A percentile compares a stretch with the other conserved stretches of the same genome.
phyloP scores from a whole-genome alignment of 2,888 invertebrate genomes.

The Drosophila barbarae region DNA sequence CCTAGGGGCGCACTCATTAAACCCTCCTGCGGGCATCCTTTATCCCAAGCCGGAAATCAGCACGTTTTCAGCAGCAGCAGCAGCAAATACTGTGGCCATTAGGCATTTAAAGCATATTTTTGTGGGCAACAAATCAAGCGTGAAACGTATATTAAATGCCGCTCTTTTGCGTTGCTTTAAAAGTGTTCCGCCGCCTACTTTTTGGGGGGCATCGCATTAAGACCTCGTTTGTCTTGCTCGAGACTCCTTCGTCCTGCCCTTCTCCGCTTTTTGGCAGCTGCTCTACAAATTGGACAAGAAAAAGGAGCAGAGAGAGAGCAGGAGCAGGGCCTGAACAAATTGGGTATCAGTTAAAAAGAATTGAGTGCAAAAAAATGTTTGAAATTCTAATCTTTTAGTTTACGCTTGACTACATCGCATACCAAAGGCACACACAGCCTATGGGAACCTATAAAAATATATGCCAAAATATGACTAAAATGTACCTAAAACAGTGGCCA shows the following conservation, averaged over 20 bases:
- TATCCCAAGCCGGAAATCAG: slow-evolving; percentile 39
- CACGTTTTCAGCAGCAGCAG: slow-evolving; percentile 27
- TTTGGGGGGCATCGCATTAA: slow-evolving; percentile 34
- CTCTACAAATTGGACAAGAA: slow-evolving; percentile 59
- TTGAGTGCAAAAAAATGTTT: slow-evolving; percentile 52
- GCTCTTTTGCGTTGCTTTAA: slow-evolving; percentile 18
- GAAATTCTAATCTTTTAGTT: slow-evolving; percentile 70
- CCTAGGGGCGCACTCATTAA: slow-evolving; percentile 29
- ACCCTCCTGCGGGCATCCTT: slow-evolving; percentile 31
- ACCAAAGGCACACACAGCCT: slow-evolving; percentile 7
- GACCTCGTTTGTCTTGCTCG: slow-evolving; percentile 39
- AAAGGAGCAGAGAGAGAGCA: slow-evolving; percentile 24
- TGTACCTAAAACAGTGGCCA: slow-evolving; percentile 22
- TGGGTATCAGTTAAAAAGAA: slow-evolving; percentile 39
- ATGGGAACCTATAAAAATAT: slow-evolving; percentile 52
- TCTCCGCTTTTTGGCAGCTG: slow-evolving; percentile 56
- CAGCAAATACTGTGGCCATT: slow-evolving; percentile 1
- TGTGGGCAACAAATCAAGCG: slow-evolving; percentile 36
- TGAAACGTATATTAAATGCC: slow-evolving; percentile 29
- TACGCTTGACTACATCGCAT: slow-evolving; percentile 66
- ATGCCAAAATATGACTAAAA: slow-evolving; percentile 23
- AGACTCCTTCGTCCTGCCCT: slow-evolving; percentile 22
- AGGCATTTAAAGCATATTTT: slow-evolving; percentile 36
- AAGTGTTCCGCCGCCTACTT: slow-evolving; percentile 42
- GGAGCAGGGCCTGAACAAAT: slow-evolving; percentile 24